These are phyloP conservation scores for Thereva unica DNA, from an alignment of 2,888 invertebrate genomes.

Conservation along the genomic window DNA sequence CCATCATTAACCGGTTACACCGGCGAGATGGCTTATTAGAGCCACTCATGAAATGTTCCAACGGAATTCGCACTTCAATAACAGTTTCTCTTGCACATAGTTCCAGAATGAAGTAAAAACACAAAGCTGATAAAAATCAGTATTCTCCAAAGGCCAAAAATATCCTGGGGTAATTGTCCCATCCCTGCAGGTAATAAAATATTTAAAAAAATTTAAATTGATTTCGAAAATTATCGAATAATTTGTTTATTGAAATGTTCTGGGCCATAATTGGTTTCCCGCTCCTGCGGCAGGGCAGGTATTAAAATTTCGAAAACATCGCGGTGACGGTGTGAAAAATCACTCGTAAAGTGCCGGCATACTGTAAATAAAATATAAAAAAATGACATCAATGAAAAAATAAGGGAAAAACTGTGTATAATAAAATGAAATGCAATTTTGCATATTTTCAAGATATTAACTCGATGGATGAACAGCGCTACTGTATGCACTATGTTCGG, in stretches of 20 bases:
- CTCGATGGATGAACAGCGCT: conserved; percentile 36
- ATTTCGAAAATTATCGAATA: conserved; percentile 32
- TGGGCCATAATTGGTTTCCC: conserved; percentile 28
- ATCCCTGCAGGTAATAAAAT: background rate
- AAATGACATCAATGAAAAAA: conserved; percentile 7
- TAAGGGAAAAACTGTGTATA: conserved; percentile 31
- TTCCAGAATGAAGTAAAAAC: too few relatives aligned
- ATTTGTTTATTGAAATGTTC: conserved; percentile 35
- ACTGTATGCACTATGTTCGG: conserved; percentile 5
- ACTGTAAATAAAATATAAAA: conserved; percentile 30
- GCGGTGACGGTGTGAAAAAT: conserved; percentile 45
- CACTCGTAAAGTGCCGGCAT: conserved; percentile 44
- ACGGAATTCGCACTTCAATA: too few relatives aligned
- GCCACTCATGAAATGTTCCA: too few relatives aligned
- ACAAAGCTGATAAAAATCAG: too few relatives aligned
- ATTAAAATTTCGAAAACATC: conserved; percentile 36
- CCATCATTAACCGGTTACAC: too few relatives aligned
- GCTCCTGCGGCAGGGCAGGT: conserved; percentile 24
- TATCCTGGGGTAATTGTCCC: too few relatives aligned
- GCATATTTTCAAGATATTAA: conserved; percentile 42
- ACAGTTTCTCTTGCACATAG: too few relatives aligned
- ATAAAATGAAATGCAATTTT: conserved; percentile 41
- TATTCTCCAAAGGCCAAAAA: too few relatives aligned
- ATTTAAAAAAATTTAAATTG: conserved; percentile 23
- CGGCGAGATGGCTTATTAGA: too few relatives aligned